phyloP scores from a whole-genome alignment of 2,888 invertebrate species.

The Agrotis puta region DNA sequence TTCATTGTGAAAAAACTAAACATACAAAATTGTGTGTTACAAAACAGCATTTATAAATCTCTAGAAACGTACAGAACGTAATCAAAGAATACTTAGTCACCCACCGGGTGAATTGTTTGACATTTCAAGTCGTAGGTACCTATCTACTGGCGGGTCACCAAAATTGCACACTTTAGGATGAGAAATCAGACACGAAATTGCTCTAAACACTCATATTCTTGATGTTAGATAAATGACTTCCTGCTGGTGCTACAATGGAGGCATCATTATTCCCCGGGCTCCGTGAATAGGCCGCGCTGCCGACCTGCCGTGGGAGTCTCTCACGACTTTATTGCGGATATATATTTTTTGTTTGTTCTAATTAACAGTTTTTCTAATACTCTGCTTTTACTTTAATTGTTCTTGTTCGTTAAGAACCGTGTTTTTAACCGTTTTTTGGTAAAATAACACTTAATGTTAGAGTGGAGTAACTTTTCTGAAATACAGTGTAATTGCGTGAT shows the following conservation, averaged over 20 bases:
- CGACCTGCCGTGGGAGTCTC: conserved; percentile 87
- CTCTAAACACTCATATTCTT: conserved; percentile 90
- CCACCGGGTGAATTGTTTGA: conserved; percentile 68
- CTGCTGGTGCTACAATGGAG: conserved; percentile 88
- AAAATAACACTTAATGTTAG: conserved; percentile 22
- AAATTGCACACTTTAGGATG: conserved; percentile 89
- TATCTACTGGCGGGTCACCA: conserved; percentile 70
- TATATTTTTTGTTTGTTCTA: conserved; percentile 90
- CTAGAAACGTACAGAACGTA: conserved; percentile 57
- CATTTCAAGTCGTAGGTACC: conserved; percentile 62
- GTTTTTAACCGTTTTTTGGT: conserved; percentile 64
- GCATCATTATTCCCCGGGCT: conserved; percentile 87
- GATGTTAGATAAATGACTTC: conserved; percentile 91
- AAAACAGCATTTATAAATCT: conserved; percentile 53
- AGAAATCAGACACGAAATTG: conserved; percentile 90
- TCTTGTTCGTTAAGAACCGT: conserved; percentile 69
- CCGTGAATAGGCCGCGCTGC: conserved; percentile 83
- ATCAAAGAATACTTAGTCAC: conserved; percentile 68
- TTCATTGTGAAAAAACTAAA: conserved; percentile 29
- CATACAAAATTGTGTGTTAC: conserved; percentile 33
- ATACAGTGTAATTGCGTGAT: conserved; percentile 30
- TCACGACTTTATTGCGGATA: conserved; percentile 90
- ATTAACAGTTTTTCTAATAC: conserved; percentile 90
- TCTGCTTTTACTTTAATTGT: conserved; percentile 90
- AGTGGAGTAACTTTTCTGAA: conserved; percentile 3